These are phyloP conservation scores for Bufo gargarizans DNA, from an alignment of 2,113 vertebrate species.

Conservation along the genomic window DNA sequence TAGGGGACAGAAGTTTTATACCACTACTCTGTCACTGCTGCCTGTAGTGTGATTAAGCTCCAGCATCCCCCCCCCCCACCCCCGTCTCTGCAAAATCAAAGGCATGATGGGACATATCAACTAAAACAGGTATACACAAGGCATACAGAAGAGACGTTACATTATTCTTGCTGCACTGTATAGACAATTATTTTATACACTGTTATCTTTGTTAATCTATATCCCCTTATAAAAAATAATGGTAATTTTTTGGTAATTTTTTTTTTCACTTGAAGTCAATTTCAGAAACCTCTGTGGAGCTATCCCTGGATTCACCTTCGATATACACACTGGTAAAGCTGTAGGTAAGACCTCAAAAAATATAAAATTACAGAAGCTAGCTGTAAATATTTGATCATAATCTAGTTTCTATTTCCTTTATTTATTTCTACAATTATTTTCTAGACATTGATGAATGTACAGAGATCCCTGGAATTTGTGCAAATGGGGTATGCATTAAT, in stretches of 20 bases:
- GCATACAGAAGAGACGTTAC: too few species aligned
- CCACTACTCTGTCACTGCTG: too few species aligned
- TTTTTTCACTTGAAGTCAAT: slow-evolving; percentile 68
- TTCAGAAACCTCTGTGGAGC: slow-evolving; percentile 82
- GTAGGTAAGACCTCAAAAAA: slow-evolving; percentile 75
- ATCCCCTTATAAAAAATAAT: background rate
- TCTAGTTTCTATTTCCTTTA: slow-evolving; percentile 32
- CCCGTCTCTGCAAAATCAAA: too few species aligned
- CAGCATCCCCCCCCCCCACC: too few species aligned
- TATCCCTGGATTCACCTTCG: slow-evolving; percentile 84
- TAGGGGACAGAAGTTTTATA: too few species aligned
- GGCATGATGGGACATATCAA: too few species aligned
- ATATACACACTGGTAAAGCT: slow-evolving; percentile 84
- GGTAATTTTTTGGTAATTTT: background rate
- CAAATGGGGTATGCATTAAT: slow-evolving; percentile 86
- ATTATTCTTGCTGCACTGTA: too few species aligned
- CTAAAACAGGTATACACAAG: too few species aligned
- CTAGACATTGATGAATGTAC: slow-evolving; percentile 87
- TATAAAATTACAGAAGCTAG: background rate
- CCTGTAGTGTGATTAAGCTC: too few species aligned
- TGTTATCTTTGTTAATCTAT: background rate
- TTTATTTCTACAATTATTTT: slow-evolving; percentile 59
- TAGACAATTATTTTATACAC: background rate
- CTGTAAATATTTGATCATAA: slow-evolving; percentile 22
- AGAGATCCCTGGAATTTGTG: slow-evolving; percentile 84